These are phyloP conservation scores for Apogon talboti DNA, from an alignment of 2,797 vertebrate species.

Conservation along the genomic window DNA sequence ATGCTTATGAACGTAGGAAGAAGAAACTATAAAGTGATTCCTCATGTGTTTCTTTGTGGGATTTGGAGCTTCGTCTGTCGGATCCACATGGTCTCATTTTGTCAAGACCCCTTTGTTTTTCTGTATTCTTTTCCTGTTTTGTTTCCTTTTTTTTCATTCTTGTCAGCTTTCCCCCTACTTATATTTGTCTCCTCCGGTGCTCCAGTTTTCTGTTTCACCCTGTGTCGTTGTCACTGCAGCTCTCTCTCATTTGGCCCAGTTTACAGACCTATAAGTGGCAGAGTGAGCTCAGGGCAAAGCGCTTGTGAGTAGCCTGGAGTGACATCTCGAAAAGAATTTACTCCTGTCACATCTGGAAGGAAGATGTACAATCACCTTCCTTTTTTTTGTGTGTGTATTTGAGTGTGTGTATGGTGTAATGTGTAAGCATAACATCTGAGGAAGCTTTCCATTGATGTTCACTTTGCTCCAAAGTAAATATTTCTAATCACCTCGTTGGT, in stretches of 20 bases:
- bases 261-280: constrained; percentile 66
- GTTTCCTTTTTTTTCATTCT: constrained; percentile 7
- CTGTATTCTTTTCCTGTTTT: neutral
- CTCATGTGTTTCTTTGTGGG: constrained; percentile 51
- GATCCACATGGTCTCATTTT: constrained; percentile 44
- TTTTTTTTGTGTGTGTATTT: constrained; percentile 4
- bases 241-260: constrained; percentile 62
- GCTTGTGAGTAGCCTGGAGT: constrained; percentile 40
- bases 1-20: constrained; percentile 27
- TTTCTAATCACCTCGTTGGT: constrained; percentile 17
- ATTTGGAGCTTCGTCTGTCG: constrained; percentile 42
- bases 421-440: neutral
- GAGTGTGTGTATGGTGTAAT: neutral
- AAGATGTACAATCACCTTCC: constrained; percentile 11
- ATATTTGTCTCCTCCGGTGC: neutral
- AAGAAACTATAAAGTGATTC: constrained; percentile 45
- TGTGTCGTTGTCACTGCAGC: constrained; percentile 51
- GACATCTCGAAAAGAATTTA: constrained; percentile 48
- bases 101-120: neutral
- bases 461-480: constrained; percentile 4
- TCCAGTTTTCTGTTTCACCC: constrained; percentile 49
- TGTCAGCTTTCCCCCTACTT: neutral
- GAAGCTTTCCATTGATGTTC: neutral
- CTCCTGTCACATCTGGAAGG: constrained; percentile 37
- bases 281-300: constrained; percentile 43